Evolutionary conservation across 2,797 vertebrate species (phyloP), one percentile per base, ranked within the genome.

Genomic region (Lacerta bilineata): DNA sequence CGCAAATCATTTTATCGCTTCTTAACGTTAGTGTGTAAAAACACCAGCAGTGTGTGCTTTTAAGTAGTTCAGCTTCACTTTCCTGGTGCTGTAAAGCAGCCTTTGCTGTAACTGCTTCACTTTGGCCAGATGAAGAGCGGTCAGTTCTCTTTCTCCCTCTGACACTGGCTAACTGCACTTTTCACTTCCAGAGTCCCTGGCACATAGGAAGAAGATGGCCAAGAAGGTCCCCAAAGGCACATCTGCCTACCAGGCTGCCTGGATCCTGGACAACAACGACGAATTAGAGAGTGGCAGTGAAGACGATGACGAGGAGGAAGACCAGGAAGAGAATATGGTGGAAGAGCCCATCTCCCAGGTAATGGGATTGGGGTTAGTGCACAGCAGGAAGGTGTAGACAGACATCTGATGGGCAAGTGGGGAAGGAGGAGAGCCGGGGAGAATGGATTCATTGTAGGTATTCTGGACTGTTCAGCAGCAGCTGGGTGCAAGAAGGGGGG

Each of bases 161-260:
- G 84, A 5, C 2, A 1, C 7, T 39, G 25, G 27, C 10, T 80
- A 13, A 74, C 69, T 36, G 3, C n/a, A 0, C 33, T 1, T 1
- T 17, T 36, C 83, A 88, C 78, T 86, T 86, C 8, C 80, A 99
- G 98, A 98, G 80, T 96, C 95, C 75, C 94, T 97, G 85, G 98
- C 98, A 93, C 96, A 90, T 50, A 90, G 61, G 66, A 97, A 95
- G 88, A 98, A 95, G 78, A 90, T 98, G 83, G 96, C 96, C 43
- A 97, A 97, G 95, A 98, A 97, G 91, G 98, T 99, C 84, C 99
- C 98, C 9, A 99, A 98, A 96, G 99, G 99, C 90, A 99, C 98
- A 0, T 99, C 99, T 0, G 98, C 96, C 90, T 99, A 99, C 93
- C 99, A 99, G 95, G 99, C 99, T 83, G 96, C 97, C 1, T 99